Evolutionary conservation across 2,888 invertebrate genomes (phyloP), one percentile per base, ranked within the genome.

Genomic region (Diachrysia chrysitis): DNA sequence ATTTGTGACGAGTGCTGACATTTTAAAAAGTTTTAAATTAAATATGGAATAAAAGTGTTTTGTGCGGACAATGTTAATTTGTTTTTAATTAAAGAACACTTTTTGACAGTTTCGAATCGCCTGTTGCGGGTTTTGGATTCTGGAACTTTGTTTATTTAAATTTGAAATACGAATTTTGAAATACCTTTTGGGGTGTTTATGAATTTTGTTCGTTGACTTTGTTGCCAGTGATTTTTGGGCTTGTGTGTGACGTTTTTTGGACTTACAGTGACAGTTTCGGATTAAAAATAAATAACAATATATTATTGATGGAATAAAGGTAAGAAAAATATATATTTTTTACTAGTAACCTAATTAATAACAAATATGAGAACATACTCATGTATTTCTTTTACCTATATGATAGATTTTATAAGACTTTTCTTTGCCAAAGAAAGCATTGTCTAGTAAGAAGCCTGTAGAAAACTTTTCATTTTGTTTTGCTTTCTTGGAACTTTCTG

Each of bases 21-120:
- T 66, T 68, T 51, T 54, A 61, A 79, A 75, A 71, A 69, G 66
- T 76, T 68, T n/a, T 58, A 78, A 75, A 76, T 76, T 76, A 65
- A 79, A 76, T 63, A 79, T 62, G 55, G 53, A 78, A 62, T 19
- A 62, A 73, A 5, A 58, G 58, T 35, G 58, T 55, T 25, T 25
- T 55, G 42, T 23, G 59, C 32, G 63, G 62, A 78, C 68, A 59
- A 68, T 63, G 75, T 64, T n/a, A 53, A 62, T 58, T 67, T 73
- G 67, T 67, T 73, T 78, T 78, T 67, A 64, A 78, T 68, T 78
- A 74, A 75, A 51, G 48, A 51, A 74, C 59, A 68, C 58, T 78
- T 73, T 74, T 78, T 64, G 79, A 74, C 75, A 68, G 69, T 75
- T 78, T 32, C 65, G 59, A 21, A 21, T 17, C 17, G 21, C 35